Evolutionary conservation across 2,888 invertebrate genomes (phyloP), one percentile per base, ranked within the genome.

Genomic region (Hirtodrosophila cameraria): DNA sequence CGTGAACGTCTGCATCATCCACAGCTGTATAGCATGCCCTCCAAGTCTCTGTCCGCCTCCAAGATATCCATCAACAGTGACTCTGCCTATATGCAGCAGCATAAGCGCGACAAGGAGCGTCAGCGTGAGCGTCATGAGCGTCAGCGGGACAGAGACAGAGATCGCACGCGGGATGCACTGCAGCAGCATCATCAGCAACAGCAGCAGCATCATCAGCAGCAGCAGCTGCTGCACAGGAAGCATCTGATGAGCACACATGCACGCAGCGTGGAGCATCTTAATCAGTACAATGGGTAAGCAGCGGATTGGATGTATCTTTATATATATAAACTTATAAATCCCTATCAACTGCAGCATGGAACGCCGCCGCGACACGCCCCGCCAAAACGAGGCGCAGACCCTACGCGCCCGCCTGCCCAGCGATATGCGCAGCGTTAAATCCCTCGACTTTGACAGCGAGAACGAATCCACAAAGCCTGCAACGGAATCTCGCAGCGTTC

Each of bases 361-460:
- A 30, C 81, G 86, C 1, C 87, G 89, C 1, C 80, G 86, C 9
- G 88, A 89, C 2, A 64, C 65, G 0, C 75, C 83, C 1, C 79
- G 84, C 4, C 78, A 83, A 36, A 66, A 54, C 28, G 89, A 89
- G 45, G 72, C 75, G 2, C 66, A 84, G 8, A 80, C 79, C 0
- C 15, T 88, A 23, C 77, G 84, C 8, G 62, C 74, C 5, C 89
- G 88, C 4, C 68, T 85, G 45, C 82, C 82, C 33, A 76, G 80
- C 46, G 89, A 91, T 42, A 87, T 90, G 75, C 81, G 94, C 42
- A 94, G 94, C 86, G 94, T 94, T 0, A 94, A 94, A 75, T 95
- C 95, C 0, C 91, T 95, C 6, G 96, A 96, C 85, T 94, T 95
- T 74, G 95, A 96, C 86, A 95, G 94, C n/a, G 96, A 96, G 83